phyloP scores from a whole-genome alignment of 2,113 vertebrate genomes.

The Megaceryle torquata region DNA sequence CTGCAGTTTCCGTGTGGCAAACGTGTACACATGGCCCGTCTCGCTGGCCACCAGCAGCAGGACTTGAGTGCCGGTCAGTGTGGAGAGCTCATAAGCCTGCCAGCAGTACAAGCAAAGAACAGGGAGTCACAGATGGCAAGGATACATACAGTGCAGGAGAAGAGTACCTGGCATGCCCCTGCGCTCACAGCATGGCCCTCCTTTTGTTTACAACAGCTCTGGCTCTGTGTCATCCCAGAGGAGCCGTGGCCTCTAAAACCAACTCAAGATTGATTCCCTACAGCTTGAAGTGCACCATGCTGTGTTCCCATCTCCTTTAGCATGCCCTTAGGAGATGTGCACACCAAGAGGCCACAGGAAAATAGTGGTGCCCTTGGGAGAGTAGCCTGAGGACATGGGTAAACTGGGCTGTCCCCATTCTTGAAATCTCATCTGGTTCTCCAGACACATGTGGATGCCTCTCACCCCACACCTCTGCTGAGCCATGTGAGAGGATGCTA shows the following conservation, averaged over 20 bases:
- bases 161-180: rapidly evolving
- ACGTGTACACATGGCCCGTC: constrained; percentile 97
- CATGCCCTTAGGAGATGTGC: neutral
- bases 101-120: neutral
- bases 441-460: neutral
- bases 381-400: rapidly evolving
- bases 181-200: rapidly evolving
- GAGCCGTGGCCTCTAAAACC: neutral
- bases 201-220: neutral
- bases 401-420: neutral
- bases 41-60: constrained; percentile 96
- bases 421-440: neutral
- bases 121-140: neutral
- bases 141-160: neutral
- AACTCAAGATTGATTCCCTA: neutral
- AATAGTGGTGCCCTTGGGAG: neutral
- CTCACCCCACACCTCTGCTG: neutral
- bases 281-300: neutral
- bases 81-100: constrained; percentile 96
- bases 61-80: constrained; percentile 96
- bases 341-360: neutral
- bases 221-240: neutral
- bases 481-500: neutral
- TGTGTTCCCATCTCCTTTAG: neutral
- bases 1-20: constrained; percentile 96